Percentiles rank a stretch among this genome's conserved stretches.
phyloP scores from a whole-genome alignment of 2,797 vertebrate genomes.

The Emydoidea blandingii region DNA sequence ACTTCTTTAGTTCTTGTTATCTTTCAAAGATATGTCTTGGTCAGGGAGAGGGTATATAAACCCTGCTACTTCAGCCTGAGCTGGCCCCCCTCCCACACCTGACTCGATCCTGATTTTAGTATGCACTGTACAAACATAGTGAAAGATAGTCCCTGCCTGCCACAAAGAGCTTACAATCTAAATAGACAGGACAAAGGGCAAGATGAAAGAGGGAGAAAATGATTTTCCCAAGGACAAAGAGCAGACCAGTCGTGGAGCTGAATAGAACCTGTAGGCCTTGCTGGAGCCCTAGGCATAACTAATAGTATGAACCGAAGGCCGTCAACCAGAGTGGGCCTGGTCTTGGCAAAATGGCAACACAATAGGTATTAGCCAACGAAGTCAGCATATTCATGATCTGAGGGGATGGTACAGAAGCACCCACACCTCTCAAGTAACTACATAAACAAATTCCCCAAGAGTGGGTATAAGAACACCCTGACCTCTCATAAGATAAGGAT shows the following conservation, averaged over 20 bases:
- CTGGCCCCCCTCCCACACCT: not conserved
- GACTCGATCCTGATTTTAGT: not conserved
- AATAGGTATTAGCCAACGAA: not conserved
- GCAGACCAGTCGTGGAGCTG: accelerated
- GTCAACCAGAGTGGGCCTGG: not conserved
- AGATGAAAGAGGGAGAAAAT: not conserved
- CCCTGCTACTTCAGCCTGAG: not conserved
- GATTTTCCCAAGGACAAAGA: not conserved
- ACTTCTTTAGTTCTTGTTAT: not conserved
- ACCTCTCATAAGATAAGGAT: not conserved
- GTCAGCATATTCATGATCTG: not conserved
- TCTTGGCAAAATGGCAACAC: not conserved
- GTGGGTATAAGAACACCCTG: not conserved
- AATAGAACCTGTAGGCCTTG: not conserved
- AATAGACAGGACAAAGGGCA: not conserved
- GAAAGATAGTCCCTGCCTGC: not conserved
- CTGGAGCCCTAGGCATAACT: not conserved
- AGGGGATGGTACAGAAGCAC: not conserved
- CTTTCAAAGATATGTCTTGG: not conserved
- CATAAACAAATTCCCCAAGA: not conserved
- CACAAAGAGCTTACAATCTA: not conserved
- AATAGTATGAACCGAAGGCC: not conserved
- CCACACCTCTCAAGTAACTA: not conserved
- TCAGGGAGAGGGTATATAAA: not conserved
- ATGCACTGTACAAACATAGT: not conserved